Base-by-base conservation (phyloP, 2,888 invertebrate genomes). In the Miltochrista miniata region DNA sequence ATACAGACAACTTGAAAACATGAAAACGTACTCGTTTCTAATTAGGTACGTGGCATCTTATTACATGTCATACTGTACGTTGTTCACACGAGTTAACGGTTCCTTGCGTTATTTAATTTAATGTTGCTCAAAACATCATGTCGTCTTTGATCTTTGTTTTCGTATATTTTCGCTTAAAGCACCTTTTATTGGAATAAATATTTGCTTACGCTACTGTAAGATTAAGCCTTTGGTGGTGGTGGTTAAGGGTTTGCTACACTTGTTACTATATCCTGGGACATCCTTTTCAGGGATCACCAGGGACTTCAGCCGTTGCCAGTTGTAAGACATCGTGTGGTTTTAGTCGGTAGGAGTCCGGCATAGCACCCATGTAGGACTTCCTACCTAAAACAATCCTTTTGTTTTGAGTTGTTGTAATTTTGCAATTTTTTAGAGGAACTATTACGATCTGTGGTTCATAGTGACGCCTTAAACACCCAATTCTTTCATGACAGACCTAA, bases 71-170 rank as follows among this genome's bases (percentile, higher is more conserved):
- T 58, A 68, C 48, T 59, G 62, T 64, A 60, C 64, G 57, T 62
- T 59, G 51, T 58, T 59, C 57, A 55, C 53, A 41, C 51, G 36
- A 57, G 61, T 72, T 70, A 56, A 74, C 74, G 74, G 67, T 68
- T 59, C 46, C 68, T 46, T 68, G 72, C 56, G 49, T 49, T 46
- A 65, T 64, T 74, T 74, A 74, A 74, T 74, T 74, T 64, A 69
- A 74, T 63, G 49, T 56, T 54, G 51, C 50, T 61, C 39, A 14
- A 54, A 62, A 54, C 51, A 55, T 59, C 59, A 39, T 48, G 51
- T 31, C 13, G 33, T 51, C 54, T 68, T 65, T 62, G 57, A 67
- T 63, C 54, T 56, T 12, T 43, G 50, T 54, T 59, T 56, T 51
- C 44, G n/a, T 59, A 59, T 54, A 58, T 59, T 56, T 50, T 24